phyloP scores from a whole-genome alignment of 2,888 invertebrate species.

The Eupithecia inturbata region DNA sequence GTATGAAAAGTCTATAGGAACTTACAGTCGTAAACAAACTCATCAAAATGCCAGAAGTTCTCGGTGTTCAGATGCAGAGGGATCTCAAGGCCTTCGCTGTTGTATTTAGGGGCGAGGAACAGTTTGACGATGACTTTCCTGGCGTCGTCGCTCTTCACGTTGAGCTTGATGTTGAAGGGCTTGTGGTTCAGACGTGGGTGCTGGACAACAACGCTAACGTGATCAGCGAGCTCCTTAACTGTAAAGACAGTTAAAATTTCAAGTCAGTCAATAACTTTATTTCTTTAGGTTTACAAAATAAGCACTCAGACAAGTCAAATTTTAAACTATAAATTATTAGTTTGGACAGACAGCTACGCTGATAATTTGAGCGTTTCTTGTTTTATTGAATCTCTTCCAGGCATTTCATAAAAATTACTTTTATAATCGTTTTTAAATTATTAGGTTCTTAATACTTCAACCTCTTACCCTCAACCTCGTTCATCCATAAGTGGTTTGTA shows the following conservation, averaged over 20 bases:
- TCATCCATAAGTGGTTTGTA: constrained; percentile 77
- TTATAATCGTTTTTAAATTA: not conserved
- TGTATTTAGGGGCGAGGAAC: constrained; percentile 89
- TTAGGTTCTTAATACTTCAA: not conserved
- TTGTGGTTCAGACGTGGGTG: constrained; percentile 89
- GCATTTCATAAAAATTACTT: not conserved
- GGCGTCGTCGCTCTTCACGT: constrained; percentile 83
- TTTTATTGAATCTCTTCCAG: not conserved
- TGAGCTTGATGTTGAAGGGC: constrained; percentile 85
- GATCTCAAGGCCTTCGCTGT: constrained; percentile 80
- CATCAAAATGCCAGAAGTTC: constrained; percentile 85
- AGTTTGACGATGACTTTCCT: constrained; percentile 83
- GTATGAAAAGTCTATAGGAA: constrained; percentile 30
- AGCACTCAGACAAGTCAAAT: no score
- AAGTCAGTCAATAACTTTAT: no score
- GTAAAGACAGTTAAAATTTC: constrained; percentile 34
- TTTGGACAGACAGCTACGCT: no score
- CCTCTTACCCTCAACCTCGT: constrained; percentile 70
- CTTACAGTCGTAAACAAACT: constrained; percentile 82
- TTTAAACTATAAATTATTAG: no score
- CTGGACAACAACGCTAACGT: constrained; percentile 83
- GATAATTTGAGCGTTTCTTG: no score
- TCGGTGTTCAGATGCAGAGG: constrained; percentile 81
- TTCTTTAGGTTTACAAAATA: no score
- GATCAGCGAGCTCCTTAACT: constrained; percentile 63